Evolutionary conservation across 1,140 invertebrate genomes (phyloP).

Genomic region (Drosophila hydei): DNA sequence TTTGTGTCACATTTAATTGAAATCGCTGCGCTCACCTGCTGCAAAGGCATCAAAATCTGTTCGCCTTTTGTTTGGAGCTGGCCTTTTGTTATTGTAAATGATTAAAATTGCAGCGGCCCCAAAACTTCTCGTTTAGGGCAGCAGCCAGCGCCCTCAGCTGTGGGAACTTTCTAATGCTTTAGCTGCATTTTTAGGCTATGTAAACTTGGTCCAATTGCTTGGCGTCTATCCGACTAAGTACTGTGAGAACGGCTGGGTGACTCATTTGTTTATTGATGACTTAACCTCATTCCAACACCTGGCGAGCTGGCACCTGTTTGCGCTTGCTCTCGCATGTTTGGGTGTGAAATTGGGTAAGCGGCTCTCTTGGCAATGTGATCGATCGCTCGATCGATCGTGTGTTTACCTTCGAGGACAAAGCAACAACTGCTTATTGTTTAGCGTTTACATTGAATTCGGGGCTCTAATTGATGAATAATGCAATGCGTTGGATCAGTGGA

Average conservation of each 20-base stretch:
- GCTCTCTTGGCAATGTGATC: conserved; percentile 48
- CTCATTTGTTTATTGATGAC: conserved; percentile 81
- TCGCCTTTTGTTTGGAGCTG: conserved; percentile 50
- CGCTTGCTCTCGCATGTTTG: conserved; percentile 14
- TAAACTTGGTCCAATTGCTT: conserved; percentile 63
- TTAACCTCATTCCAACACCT: conserved; percentile 72
- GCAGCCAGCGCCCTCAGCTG: conserved; percentile 20
- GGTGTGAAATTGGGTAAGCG: conserved; percentile 70
- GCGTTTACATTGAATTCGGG: conserved; percentile 6
- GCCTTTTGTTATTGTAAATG: conserved; percentile 78
- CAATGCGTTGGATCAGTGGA: conserved; percentile 50
- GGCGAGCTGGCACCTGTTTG: conserved; percentile 60
- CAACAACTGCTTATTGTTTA: conserved; percentile 4
- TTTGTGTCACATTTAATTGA: conserved; percentile 80
- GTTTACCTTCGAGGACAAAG: conserved; percentile 12
- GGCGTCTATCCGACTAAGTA: conserved; percentile 49
- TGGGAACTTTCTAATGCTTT: conserved; percentile 78
- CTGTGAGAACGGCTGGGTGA: conserved; percentile 72
- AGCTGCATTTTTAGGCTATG: conserved; percentile 59
- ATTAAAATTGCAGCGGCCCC: conserved; percentile 67
- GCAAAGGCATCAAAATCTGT: conserved; percentile 68
- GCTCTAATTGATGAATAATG: conserved; percentile 69
- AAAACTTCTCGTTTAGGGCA: conserved; percentile 8
- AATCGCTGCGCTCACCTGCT: conserved; percentile 72
- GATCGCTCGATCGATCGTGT: conserved; percentile 42